Percentiles rank a stretch among this genome's conserved stretches.
phyloP scores from a whole-genome alignment of 2,888 invertebrate species.

The Clivina fossor region DNA sequence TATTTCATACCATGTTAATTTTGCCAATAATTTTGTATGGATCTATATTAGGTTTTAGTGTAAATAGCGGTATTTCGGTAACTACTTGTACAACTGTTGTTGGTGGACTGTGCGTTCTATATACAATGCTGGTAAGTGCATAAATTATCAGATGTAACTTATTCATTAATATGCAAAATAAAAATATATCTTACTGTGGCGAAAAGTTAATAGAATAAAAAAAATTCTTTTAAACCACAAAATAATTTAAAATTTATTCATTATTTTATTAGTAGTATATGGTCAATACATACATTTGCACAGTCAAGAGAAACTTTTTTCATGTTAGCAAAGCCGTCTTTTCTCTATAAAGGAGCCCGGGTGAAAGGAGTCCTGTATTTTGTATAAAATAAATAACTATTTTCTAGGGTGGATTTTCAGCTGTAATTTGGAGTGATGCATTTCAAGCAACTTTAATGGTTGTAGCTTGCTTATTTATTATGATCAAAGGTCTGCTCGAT shows the following conservation, averaged over 20 bases:
- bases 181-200: slow-evolving; percentile 4
- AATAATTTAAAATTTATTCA: no score
- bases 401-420: slow-evolving; percentile 23
- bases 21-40: slow-evolving; percentile 17
- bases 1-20: slow-evolving; percentile 16
- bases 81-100: slow-evolving; percentile 12
- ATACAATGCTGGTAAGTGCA: slow-evolving; percentile 24
- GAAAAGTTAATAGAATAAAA: background rate
- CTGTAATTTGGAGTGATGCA: slow-evolving; percentile 24
- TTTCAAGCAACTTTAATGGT: slow-evolving; percentile 26
- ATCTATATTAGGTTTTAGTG: slow-evolving; percentile 20
- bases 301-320: no score
- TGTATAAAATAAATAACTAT: no score
- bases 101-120: slow-evolving; percentile 22
- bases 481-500: slow-evolving; percentile 21
- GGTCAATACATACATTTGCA: no score
- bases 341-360: no score
- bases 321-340: no score
- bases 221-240: background rate
- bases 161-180: background rate
- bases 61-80: slow-evolving; percentile 5
- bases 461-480: slow-evolving; percentile 16
- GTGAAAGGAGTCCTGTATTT: no score
- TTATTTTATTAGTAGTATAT: no score
- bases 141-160: background rate